Conservation (phyloP, 2,797 vertebrate species). For the Pangasius sanitwongsei region DNA sequence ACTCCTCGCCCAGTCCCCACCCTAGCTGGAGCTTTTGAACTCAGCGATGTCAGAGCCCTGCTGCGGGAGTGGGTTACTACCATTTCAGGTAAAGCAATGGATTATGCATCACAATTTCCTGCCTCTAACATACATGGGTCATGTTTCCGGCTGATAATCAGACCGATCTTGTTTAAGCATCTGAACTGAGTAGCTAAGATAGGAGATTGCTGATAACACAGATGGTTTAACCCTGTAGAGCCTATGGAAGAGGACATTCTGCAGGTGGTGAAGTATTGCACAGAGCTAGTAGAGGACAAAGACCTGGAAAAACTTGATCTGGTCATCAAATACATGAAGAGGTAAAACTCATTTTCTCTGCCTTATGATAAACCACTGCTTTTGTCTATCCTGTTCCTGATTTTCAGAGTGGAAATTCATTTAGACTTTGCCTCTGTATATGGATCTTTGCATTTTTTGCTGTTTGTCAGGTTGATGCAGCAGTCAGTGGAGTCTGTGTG, state of each 20-base stretch:
- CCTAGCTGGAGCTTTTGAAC: slow-evolving; percentile 89
- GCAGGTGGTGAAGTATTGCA: slow-evolving; percentile 97
- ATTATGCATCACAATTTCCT: background rate
- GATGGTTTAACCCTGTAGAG: slow-evolving; percentile 73
- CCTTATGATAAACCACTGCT: background rate
- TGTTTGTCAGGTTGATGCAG: slow-evolving; percentile 87
- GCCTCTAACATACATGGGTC: background rate
- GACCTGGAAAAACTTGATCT: slow-evolving; percentile 95
- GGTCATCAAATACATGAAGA: slow-evolving; percentile 98
- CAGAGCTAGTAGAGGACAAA: slow-evolving; percentile 95
- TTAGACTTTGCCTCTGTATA: background rate
- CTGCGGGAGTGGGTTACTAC: slow-evolving; percentile 96
- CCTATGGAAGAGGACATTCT: slow-evolving; percentile 99
- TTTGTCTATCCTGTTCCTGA: background rate
- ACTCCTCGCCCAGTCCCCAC: slow-evolving; percentile 78
- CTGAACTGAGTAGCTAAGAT: background rate
- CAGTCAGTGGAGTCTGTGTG: slow-evolving; percentile 96
- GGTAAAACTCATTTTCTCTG: slow-evolving; percentile 61
- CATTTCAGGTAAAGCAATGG: slow-evolving; percentile 77
- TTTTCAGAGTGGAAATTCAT: background rate
- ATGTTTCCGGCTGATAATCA: background rate
- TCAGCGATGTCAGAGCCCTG: slow-evolving; percentile 87
- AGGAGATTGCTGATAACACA: slow-evolving; percentile 35
- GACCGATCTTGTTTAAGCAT: background rate
- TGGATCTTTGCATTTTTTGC: background rate